Percentiles rank a stretch among this genome's conserved stretches.
phyloP scores from a whole-genome alignment of 2,888 invertebrate genomes.

The Polyploca ridens region DNA sequence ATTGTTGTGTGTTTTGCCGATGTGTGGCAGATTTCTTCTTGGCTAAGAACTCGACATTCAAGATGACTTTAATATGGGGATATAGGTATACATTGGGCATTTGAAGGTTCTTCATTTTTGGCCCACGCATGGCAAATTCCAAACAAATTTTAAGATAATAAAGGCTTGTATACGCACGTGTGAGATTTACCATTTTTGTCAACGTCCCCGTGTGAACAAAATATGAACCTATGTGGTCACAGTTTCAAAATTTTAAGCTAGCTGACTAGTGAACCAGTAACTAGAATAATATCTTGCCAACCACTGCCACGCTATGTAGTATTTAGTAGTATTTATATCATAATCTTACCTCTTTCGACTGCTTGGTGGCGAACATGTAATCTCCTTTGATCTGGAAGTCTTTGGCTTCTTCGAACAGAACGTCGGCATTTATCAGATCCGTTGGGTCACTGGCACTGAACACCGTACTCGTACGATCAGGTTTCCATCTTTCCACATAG shows the following conservation, averaged over 20 bases:
- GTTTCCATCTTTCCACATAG: slow-evolving; percentile 88
- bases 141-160: too few species aligned
- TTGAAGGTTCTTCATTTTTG: too few species aligned
- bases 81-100: too few species aligned
- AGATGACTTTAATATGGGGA: too few species aligned
- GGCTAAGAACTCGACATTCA: too few species aligned
- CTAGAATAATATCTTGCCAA: background rate
- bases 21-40: background rate
- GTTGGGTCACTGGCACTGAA: slow-evolving; percentile 85
- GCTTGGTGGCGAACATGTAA: slow-evolving; percentile 93
- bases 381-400: slow-evolving; percentile 93
- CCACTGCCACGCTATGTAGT: too few species aligned
- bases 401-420: slow-evolving; percentile 88
- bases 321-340: background rate
- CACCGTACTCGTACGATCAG: slow-evolving; percentile 87
- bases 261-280: background rate
- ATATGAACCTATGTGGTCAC: background rate
- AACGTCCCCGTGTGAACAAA: too few species aligned
- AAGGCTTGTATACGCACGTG: too few species aligned
- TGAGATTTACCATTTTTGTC: too few species aligned
- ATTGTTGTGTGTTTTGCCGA: background rate
- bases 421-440: slow-evolving; percentile 78
- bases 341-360: slow-evolving; percentile 83
- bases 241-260: too few species aligned
- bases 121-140: too few species aligned